Conservation (phyloP, 2,113 vertebrate genomes). For the Casuarius casuarius region DNA sequence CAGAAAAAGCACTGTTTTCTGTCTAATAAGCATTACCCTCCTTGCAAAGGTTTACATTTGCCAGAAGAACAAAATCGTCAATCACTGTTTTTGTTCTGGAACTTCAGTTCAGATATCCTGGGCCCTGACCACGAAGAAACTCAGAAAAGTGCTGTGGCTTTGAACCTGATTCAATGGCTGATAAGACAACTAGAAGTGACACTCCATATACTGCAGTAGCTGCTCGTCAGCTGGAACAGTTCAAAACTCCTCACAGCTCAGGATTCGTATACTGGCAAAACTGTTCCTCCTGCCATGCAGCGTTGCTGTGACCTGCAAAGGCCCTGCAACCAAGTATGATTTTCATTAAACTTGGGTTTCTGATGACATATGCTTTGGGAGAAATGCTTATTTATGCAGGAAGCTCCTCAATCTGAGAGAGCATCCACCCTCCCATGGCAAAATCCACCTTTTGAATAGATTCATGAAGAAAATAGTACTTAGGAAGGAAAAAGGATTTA, state of each 20-base stretch:
- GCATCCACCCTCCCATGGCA: neutral
- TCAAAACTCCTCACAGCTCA: neutral
- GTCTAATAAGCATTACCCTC: neutral
- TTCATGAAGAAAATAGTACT: neutral
- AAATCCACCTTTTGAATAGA: neutral
- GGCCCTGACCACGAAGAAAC: neutral
- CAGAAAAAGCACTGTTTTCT: neutral
- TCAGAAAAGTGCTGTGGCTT: neutral
- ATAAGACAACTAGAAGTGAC: neutral
- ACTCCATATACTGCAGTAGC: neutral
- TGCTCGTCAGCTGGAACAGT: neutral
- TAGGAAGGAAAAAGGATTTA: neutral
- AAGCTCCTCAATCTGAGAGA: neutral
- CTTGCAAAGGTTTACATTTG: constrained; percentile 14
- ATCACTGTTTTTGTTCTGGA: neutral
- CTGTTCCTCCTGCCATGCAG: neutral
- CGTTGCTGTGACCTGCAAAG: neutral
- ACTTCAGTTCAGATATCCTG: neutral
- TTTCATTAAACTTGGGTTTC: neutral
- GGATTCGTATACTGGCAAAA: neutral
- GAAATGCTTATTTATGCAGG: neutral
- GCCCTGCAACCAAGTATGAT: neutral
- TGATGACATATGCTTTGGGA: neutral
- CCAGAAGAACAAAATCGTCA: neutral
- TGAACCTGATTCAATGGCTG: neutral